phyloP scores from a whole-genome alignment of 1,140 invertebrate genomes.

The Anastrepha ludens region DNA sequence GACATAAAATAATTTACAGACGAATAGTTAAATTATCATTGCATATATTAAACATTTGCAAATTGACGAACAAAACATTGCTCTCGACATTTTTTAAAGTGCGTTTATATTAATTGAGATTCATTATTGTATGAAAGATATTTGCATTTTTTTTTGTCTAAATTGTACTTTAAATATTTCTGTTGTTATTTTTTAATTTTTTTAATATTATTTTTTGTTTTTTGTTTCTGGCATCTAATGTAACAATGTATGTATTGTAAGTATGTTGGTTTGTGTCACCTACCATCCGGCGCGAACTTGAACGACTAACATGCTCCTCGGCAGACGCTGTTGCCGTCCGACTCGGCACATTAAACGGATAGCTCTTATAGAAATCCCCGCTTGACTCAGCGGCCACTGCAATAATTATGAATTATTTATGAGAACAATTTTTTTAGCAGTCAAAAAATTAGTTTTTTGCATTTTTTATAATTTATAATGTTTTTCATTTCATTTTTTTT shows the following conservation, averaged over 20 bases:
- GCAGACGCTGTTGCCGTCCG: slow-evolving; percentile 82
- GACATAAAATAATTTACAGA: slow-evolving; percentile 3
- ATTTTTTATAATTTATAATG: neutral
- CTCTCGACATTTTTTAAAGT: slow-evolving; percentile 35
- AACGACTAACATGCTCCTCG: slow-evolving; percentile 74
- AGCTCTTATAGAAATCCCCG: slow-evolving; percentile 89
- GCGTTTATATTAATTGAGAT: slow-evolving; percentile 55
- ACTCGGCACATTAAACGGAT: slow-evolving; percentile 72
- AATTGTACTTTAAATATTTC: slow-evolving; percentile 56
- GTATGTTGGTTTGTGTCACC: slow-evolving; percentile 62
- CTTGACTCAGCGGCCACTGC: slow-evolving; percentile 85
- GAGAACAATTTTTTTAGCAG: neutral
- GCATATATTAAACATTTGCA: slow-evolving; percentile 50
- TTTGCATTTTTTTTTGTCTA: no score
- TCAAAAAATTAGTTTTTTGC: slow-evolving; percentile 1
- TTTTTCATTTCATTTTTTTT: neutral
- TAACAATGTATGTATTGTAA: slow-evolving; percentile 19
- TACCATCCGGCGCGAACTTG: slow-evolving; percentile 73
- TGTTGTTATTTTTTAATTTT: neutral
- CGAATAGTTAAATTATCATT: slow-evolving; percentile 1
- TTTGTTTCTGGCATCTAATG: neutral
- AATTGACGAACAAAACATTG: neutral
- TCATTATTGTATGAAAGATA: slow-evolving; percentile 55
- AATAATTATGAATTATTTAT: slow-evolving; percentile 70
- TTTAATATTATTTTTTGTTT: slow-evolving; percentile 55